Base-by-base conservation (phyloP, 2,113 vertebrate genomes). In the Pica pica region DNA sequence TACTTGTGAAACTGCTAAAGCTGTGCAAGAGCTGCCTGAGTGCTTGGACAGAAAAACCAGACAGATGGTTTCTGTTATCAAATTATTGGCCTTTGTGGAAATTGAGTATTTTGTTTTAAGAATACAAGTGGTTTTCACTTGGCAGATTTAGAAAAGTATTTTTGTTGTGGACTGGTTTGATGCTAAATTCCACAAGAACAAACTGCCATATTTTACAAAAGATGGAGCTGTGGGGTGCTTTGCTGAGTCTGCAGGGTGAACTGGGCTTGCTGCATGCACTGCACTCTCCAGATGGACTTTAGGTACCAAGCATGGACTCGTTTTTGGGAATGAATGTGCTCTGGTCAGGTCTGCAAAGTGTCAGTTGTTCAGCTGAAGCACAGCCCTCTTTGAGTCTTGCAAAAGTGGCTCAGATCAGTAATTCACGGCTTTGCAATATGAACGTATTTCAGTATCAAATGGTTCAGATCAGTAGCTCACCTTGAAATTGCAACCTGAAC, bases 301-400 rank as follows among this genome's bases (percentile, higher is more conserved):
- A 24, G 39, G 13, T 24, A 23, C 17, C 15, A 37, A n/a, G 10
- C 30, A 11, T 1, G 16, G 30, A 11, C 21, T 50, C 1, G 0
- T 16, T 80, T 35, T 21, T 4, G 13, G 47, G 16, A 21, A 11
- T 10, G 3, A 39, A 11, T 2, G 8, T 33, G 11, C 33, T 60
- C 17, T 49, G 52, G 7, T 49, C 59, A 37, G n/a, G 21, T 52
- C 5, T 33, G 1, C 39, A 27, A 23, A 17, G 23, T 49, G 12
- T 31, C 22, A 19, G 9, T 13, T 0, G 0, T 35, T 56, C 21
- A 47, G 1, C 53, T 46, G 39, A 42, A 60, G 33, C 23, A 7
- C 31, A 39, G 15, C 22, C 35, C 12, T 61, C 18, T 49, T 15
- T 11, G 35, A 83, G 42, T 53, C 7, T 28, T 65, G 18, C 10